Percentiles rank a stretch among this genome's conserved stretches.
Conservation (phyloP, 2,797 vertebrate genomes). For the Ciconia nigra region DNA sequence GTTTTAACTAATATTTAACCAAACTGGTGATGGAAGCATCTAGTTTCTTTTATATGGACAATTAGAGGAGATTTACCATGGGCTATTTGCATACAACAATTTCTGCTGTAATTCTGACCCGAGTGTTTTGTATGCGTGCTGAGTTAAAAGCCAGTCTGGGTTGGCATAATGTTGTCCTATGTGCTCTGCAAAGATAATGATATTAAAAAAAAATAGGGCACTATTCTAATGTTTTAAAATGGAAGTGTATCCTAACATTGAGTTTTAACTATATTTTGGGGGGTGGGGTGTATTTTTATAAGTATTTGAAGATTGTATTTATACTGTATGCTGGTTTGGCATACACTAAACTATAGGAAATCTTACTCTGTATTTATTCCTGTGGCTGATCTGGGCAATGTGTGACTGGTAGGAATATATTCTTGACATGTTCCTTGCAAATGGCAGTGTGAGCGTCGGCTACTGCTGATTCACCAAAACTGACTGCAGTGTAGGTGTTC, state of each 20-base stretch:
- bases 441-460: accelerated
- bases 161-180: not conserved
- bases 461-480: not conserved
- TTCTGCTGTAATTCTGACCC: not conserved
- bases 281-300: not conserved
- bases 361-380: not conserved
- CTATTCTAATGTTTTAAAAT: not conserved
- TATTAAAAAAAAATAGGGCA: not conserved
- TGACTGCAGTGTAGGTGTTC: not conserved
- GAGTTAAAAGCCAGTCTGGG: not conserved
- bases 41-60: not conserved
- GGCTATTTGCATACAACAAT: not conserved
- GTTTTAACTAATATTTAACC: not conserved
- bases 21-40: not conserved
- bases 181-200: not conserved
- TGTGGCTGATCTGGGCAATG: not conserved
- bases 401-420: not conserved
- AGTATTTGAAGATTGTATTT: not conserved
- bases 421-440: not conserved
- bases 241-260: not conserved
- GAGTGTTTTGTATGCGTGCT: not conserved
- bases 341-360: not conserved
- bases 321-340: not conserved
- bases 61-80: not conserved
- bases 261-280: not conserved